Conservation (phyloP, 2,113 vertebrate species). For the Lagopus muta region DNA sequence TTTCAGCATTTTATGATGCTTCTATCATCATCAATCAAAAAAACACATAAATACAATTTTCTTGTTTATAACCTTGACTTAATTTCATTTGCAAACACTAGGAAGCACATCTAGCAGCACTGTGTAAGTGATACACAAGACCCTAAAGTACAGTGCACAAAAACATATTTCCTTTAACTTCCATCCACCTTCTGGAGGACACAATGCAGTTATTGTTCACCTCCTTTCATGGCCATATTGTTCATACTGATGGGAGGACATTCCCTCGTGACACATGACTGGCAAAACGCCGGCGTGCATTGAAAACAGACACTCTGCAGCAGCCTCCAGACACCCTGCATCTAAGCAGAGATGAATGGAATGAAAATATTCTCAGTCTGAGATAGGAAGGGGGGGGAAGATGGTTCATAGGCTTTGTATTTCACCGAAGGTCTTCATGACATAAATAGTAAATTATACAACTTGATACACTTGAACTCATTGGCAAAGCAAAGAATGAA, state of each 20-base stretch:
- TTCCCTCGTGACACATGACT: slow-evolving; percentile 21
- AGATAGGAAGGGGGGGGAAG: neutral
- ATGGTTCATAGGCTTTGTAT: neutral
- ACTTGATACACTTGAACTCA: neutral
- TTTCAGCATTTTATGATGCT: neutral
- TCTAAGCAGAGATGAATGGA: neutral
- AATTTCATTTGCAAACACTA: neutral
- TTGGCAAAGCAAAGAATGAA: neutral
- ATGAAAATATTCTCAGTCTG: neutral
- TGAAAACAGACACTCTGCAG: neutral
- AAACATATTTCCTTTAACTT: neutral
- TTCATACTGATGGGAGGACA: neutral
- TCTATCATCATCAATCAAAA: neutral
- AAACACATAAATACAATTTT: neutral
- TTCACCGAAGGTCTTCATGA: neutral
- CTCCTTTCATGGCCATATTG: neutral
- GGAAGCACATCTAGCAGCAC: neutral
- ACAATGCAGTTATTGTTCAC: slow-evolving; percentile 27
- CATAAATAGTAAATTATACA: neutral
- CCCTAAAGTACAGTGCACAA: neutral
- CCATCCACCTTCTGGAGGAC: neutral
- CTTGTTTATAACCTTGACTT: slow-evolving; percentile 1
- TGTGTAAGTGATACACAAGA: neutral
- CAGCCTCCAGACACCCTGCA: neutral
- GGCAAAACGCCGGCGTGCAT: neutral